Evolutionary conservation across 2,113 vertebrate genomes (phyloP).

Genomic region (Bolborhynchus lineola): DNA sequence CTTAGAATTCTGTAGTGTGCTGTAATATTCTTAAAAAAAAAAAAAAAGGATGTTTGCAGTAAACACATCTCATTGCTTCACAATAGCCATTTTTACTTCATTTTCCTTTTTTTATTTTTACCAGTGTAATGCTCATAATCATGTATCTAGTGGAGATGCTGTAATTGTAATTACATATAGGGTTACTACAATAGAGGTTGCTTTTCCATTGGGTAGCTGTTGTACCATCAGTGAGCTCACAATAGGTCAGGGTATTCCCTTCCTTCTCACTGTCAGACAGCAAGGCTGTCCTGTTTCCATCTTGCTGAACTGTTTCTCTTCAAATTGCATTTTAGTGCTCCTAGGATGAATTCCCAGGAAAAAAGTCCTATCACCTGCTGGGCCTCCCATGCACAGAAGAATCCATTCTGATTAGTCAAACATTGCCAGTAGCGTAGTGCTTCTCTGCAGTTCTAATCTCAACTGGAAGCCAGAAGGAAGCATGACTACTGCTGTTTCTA

Average conservation of each 20-base stretch:
- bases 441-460: background rate
- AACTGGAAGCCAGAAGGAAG: background rate
- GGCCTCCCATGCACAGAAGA: background rate
- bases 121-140: background rate
- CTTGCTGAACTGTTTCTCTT: background rate
- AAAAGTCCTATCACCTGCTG: background rate
- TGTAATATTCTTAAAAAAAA: background rate
- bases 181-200: background rate
- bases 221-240: background rate
- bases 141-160: background rate
- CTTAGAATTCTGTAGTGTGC: background rate
- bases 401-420: background rate
- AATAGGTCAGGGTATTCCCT: background rate
- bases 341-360: background rate
- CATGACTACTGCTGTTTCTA: background rate
- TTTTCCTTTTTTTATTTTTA: background rate
- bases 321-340: background rate
- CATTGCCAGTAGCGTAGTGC: rapidly evolving
- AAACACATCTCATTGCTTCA: background rate
- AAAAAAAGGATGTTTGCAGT: background rate
- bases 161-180: background rate
- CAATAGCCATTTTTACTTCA: background rate
- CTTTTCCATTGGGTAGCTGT: background rate
- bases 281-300: rapidly evolving
- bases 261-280: background rate